Base-by-base conservation (phyloP, 2,888 invertebrate species). In the Rotaria magnacalcarata region DNA sequence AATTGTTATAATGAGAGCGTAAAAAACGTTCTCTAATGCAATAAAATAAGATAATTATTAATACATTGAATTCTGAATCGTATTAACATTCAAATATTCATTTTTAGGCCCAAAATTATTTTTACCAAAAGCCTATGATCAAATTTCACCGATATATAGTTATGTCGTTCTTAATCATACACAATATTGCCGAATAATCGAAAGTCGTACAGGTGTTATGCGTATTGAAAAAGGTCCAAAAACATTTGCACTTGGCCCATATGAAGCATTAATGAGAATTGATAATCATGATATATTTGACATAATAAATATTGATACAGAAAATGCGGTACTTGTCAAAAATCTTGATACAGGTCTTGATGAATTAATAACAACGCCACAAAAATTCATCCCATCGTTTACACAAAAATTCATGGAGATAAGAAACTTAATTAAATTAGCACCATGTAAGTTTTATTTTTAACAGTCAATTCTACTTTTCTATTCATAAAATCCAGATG, bases 281-380 rank as follows among this genome's bases (percentile, higher is more conserved):
- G 24, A 80, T n/a, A 11, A 24, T 80, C 75, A 80, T 0, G 27
- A 1, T 11, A 80, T 80, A 7, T 80, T 80, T 24, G 43, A 80
- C 24, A 47, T 80, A 21, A 80, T 80, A 11, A 80, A 80, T n/a
- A 80, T 80, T 47, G 75, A 80, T 47, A 80, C 41, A 43, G 75
- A 80, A 10, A 80, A 80, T 80, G 75, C 47, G 8, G 75, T 80
- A 80, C 47, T 80, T 43, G 75, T 80, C n/a, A 80, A 80, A 80
- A 80, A 80, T 47, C 47, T 80, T 47, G 75, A 80, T 47, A 80
- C 75, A 24, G 75, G 75, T 47, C 24, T 80, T 3, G 47, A 80
- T 80, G 75, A 80, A 80, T 80, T 80, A 43, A 80, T 80, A 43
- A 80, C 75, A 10, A 80, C 41, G 27, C 75, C 75, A 43, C 75